A percentile compares a stretch with the other conserved stretches of the same genome.
Evolutionary conservation across 2,888 invertebrate genomes (phyloP).

Genomic region (Zeuzera pyrina): DNA sequence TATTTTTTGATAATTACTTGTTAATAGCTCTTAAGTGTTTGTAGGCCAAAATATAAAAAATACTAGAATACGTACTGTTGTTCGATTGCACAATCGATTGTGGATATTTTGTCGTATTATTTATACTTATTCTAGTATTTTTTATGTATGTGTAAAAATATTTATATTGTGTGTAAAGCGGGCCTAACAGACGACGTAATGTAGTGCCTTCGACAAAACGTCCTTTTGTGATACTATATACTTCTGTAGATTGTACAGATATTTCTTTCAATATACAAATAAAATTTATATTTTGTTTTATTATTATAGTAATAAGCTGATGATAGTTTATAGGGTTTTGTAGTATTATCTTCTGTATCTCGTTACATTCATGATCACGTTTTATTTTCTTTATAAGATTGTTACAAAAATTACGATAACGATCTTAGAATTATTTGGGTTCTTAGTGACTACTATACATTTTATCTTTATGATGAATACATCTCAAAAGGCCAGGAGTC

Average conservation of each 20-base stretch:
- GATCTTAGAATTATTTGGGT: too few relatives aligned
- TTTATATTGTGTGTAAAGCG: slow-evolving; percentile 6
- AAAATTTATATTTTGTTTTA: slow-evolving; percentile 12
- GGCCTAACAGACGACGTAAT: slow-evolving; percentile 17
- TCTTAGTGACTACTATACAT: too few relatives aligned
- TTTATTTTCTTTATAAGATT: too few relatives aligned
- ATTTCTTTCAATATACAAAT: slow-evolving; percentile 64
- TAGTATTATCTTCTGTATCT: too few relatives aligned
- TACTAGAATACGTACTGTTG: background rate
- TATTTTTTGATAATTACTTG: slow-evolving; percentile 64
- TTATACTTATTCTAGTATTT: too few relatives aligned
- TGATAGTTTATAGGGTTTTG: too few relatives aligned
- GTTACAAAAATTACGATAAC: too few relatives aligned
- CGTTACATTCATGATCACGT: too few relatives aligned
- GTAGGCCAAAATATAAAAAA: background rate
- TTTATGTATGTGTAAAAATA: background rate
- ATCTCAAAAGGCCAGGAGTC: too few relatives aligned
- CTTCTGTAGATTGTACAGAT: slow-evolving; percentile 64
- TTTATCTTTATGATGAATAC: too few relatives aligned
- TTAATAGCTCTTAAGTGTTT: slow-evolving; percentile 29
- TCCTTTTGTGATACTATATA: slow-evolving; percentile 69
- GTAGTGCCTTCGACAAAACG: slow-evolving; percentile 64
- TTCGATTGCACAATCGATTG: background rate
- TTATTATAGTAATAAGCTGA: too few relatives aligned
- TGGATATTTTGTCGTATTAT: too few relatives aligned